Evolutionary conservation across 2,888 invertebrate genomes (phyloP), one percentile per base, ranked within the genome.

Genomic region (Lasioglossum malachurum): DNA sequence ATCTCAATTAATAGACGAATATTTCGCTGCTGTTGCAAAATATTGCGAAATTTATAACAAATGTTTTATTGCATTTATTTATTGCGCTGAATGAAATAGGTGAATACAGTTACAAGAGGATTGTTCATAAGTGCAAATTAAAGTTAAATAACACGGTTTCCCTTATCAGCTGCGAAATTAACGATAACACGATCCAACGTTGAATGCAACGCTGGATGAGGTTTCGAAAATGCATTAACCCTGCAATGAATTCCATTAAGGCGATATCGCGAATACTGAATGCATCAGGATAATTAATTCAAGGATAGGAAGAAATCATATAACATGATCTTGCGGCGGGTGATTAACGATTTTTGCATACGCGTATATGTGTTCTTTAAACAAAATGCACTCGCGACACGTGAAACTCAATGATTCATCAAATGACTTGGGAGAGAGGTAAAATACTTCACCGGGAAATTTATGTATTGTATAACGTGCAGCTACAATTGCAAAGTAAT

Each of bases 191-290:
- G 31, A 31, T 16, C 60, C n/a, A n/a, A n/a, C n/a, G 60, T 44
- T 27, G 60, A 64, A n/a, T 64, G 60, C 60, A 64, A 64, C 27
- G 60, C 60, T 64, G 60, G 27, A 64, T 64, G 60, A 64, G 27
- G 27, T 64, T 64, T 64, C 60, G 60, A 64, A 64, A 64, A 64
- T 31, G 60, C 60, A 64, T 64, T 64, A 64, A 64, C 60, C 27
- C 60, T 27, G 60, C 60, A 27, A 69, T 38, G 35, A 23, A 35
- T 38, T 69, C 69, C 69, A 38, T 69, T 69, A 38, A 69, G 19
- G 23, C 31, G 38, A 23, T 69, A 35, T 38, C 69, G 12, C 38
- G 38, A 69, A 69, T 69, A 19, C 69, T 10, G 23, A 69, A 69
- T 31, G 31, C 38, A 38, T 38, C 35, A 35, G 23, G 69, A 31